Evolutionary conservation across 2,888 invertebrate species (phyloP).

Genomic region (Alentia gelatinosa): DNA sequence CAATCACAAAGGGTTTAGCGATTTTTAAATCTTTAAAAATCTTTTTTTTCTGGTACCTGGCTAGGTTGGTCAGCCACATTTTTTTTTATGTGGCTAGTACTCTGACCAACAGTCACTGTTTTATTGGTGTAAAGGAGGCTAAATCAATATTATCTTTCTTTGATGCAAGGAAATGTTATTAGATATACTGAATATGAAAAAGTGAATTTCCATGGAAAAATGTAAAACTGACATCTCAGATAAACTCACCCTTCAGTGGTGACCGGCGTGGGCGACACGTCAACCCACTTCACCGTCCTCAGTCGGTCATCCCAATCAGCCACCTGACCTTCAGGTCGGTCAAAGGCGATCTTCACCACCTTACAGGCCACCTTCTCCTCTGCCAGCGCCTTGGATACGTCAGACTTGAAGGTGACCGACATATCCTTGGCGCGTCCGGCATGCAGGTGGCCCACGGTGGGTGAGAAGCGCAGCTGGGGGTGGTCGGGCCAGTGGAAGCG

Average conservation of each 20-base stretch:
- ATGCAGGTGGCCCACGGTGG: constrained; percentile 80
- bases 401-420: constrained; percentile 82
- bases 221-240: no score
- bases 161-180: no score
- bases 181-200: no score
- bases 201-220: no score
- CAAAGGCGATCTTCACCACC: constrained; percentile 77
- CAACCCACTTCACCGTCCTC: constrained; percentile 79
- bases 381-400: constrained; percentile 77
- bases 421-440: constrained; percentile 82
- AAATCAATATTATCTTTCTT: no score
- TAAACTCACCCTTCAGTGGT: background rate
- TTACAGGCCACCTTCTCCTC: constrained; percentile 74
- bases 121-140: no score
- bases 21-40: no score
- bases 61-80: no score
- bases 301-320: constrained; percentile 81
- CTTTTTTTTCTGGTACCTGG: no score
- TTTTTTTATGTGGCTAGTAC: no score
- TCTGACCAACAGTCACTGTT: no score
- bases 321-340: constrained; percentile 73
- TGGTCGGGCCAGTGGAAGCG: constrained; percentile 78
- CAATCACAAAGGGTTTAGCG: no score
- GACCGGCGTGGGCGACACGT: constrained; percentile 64
- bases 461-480: constrained; percentile 81